Evolutionary conservation across 2,113 vertebrate species (phyloP).

Genomic region (Castor canadensis): DNA sequence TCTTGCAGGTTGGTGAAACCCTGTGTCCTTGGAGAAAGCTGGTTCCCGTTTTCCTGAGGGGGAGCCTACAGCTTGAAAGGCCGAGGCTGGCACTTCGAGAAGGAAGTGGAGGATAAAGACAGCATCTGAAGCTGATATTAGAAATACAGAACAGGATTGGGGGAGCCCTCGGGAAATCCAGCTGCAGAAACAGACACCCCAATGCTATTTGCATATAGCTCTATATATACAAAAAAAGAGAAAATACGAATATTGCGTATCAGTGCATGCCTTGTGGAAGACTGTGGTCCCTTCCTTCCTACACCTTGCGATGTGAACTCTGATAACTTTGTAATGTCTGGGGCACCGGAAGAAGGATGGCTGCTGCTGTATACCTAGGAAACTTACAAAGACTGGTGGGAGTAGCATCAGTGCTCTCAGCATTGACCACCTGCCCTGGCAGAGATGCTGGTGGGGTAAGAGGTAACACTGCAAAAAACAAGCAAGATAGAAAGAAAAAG

Average conservation of each 20-base stretch:
- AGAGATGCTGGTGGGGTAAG: conserved; percentile 44
- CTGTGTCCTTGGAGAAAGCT: conserved; percentile 87
- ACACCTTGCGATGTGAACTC: conserved; percentile 80
- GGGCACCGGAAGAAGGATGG: conserved; percentile 74
- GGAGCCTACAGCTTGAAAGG: conserved; percentile 84
- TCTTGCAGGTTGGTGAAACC: conserved; percentile 86
- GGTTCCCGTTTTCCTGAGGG: conserved; percentile 84
- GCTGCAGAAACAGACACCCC: conserved; percentile 83
- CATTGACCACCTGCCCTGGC: background rate
- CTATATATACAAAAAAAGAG: conserved; percentile 55
- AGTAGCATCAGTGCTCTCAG: conserved; percentile 41
- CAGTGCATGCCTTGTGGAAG: conserved; percentile 87
- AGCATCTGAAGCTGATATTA: conserved; percentile 72
- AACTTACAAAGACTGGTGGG: conserved; percentile 47
- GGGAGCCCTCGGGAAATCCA: conserved; percentile 82
- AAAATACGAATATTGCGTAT: conserved; percentile 73
- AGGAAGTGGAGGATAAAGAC: conserved; percentile 80
- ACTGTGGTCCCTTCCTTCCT: conserved; percentile 82
- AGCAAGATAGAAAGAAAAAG: background rate
- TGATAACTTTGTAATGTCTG: conserved; percentile 73
- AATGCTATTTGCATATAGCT: conserved; percentile 82
- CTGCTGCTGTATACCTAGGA: conserved; percentile 60
- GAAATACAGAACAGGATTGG: conserved; percentile 77
- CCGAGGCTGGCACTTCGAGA: conserved; percentile 79
- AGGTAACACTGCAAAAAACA: conserved; percentile 34